phyloP scores from a whole-genome alignment of 2,797 vertebrate species.

The Pangasius djambal region DNA sequence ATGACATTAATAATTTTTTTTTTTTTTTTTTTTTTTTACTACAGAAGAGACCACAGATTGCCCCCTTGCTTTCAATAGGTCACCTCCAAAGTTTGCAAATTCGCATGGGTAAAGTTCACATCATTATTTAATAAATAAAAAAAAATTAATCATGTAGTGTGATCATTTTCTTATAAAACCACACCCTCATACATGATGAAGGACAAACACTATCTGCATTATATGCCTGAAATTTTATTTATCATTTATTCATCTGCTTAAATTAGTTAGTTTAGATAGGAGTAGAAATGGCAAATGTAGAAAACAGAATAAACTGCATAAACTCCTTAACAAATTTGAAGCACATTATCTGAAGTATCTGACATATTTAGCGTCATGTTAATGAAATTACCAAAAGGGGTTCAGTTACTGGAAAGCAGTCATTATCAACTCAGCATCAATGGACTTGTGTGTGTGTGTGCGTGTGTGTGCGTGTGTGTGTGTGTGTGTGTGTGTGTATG shows the following conservation, averaged over 20 bases:
- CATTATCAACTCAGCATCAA: not conserved
- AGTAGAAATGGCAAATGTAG: not conserved
- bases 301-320: not conserved
- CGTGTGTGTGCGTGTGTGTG: not conserved
- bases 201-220: not conserved
- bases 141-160: not conserved
- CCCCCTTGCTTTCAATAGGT: not conserved
- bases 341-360: not conserved
- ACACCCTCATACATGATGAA: not conserved
- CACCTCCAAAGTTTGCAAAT: not conserved
- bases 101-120: not conserved
- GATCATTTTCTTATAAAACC: not conserved
- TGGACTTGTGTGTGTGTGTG: not conserved
- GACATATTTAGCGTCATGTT: not conserved
- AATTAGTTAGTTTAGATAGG: not conserved
- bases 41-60: not conserved
- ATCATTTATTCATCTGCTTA: not conserved
- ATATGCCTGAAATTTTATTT: not conserved
- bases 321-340: not conserved
- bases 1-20: not conserved
- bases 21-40: too few species aligned
- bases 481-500: slow-evolving; percentile 6
- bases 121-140: not conserved
- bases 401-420: not conserved
- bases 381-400: not conserved